Base-by-base conservation (phyloP, 1,140 invertebrate genomes). In the Lethocerus indicus region DNA sequence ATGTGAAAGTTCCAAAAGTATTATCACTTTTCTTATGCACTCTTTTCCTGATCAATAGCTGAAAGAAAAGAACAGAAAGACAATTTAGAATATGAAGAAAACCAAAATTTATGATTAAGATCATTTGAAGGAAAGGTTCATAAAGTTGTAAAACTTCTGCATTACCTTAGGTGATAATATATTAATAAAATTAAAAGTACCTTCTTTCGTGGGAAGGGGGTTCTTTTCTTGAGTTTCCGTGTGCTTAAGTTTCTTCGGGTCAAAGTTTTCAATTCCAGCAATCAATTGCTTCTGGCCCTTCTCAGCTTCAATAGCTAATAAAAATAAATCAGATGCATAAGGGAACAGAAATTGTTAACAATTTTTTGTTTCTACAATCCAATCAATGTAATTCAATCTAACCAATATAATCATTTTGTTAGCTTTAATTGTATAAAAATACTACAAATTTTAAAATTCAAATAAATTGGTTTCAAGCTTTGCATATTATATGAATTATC, bases 211-310 rank as follows among this genome's bases (percentile, higher is more conserved):
- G 57, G 87, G 87, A 60, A 92, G 72, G 46, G 81, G 78, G 69
- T 90, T 90, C 68, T 90, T 90, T 66, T 90, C 87, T 60, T 79
- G 78, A 43, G 87, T 91, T 67, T 89, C 81, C 39, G 87, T 83
- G 61, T 84, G 87, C 67, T 89, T 89, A 68, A 92, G 64, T 65
- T 87, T 87, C 53, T 71, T 75, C 25, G 78, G 67, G 69, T 90
- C 81, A 63, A 90, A 91, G 62, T 82, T 84, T 67, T 88, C 85
- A 59, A 92, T 89, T 55, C 86, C 86, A 59, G 82, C 81, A 56
- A 88, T 76, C 54, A 90, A 74, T 58, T 87, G 74, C 64, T 83
- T 81, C 64, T 89, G 83, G 55, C 76, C 83, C 64, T 89, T 90
- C 63, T 90, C 87, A 59, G 81, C 77, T 63, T 87, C 77, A 60